Conservation (phyloP, 2,113 vertebrate genomes). For the Pionites leucogaster region DNA sequence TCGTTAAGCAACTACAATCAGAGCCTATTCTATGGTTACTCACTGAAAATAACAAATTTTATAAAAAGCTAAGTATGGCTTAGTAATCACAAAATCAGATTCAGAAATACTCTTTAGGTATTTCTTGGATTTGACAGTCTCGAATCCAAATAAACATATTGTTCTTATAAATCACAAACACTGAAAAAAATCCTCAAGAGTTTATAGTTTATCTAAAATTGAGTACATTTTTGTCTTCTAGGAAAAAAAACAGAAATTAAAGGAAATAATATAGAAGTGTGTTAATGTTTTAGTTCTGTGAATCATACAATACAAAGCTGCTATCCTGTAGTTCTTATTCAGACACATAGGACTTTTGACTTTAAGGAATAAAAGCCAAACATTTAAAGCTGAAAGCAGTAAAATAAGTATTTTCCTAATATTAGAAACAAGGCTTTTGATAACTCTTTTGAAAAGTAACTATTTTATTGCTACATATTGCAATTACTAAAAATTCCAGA, state of each 20-base stretch:
- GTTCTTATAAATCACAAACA: background rate
- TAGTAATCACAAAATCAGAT: background rate
- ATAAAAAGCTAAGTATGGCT: background rate
- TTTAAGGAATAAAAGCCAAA: background rate
- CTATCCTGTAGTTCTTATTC: background rate
- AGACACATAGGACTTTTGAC: background rate
- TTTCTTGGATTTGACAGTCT: background rate
- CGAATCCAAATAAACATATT: background rate
- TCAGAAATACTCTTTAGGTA: background rate
- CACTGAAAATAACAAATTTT: background rate
- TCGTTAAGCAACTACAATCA: background rate
- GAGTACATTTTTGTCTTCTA: background rate
- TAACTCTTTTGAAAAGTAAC: background rate
- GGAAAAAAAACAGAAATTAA: background rate
- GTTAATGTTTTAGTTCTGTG: background rate
- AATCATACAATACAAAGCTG: background rate
- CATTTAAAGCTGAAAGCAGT: background rate
- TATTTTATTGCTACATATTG: background rate
- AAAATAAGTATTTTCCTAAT: background rate
- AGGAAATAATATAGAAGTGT: background rate
- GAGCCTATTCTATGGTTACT: background rate
- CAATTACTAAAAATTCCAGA: background rate
- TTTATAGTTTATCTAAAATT: background rate
- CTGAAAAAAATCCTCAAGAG: background rate
- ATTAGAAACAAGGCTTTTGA: background rate